Evolutionary conservation across 2,797 vertebrate species (phyloP).

Genomic region (Benthosema pterotum): DNA sequence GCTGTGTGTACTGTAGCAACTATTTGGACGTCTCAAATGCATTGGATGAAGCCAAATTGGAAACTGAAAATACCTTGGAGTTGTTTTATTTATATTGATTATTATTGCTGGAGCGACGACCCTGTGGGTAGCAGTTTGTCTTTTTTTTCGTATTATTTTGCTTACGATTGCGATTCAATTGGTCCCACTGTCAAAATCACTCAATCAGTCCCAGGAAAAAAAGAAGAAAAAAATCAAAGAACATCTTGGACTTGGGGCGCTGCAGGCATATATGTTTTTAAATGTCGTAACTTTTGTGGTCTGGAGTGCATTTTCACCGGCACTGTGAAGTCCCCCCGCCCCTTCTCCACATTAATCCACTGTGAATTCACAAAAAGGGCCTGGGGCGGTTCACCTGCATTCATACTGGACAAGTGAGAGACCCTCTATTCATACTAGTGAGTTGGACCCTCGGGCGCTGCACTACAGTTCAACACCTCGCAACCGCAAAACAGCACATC

Average conservation of each 20-base stretch:
- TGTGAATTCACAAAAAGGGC: constrained; percentile 30
- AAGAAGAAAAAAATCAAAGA: constrained; percentile 30
- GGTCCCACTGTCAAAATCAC: constrained; percentile 50
- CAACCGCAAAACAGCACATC: constrained; percentile 50
- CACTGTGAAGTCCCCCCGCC: constrained; percentile 48
- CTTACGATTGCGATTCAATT: constrained; percentile 28
- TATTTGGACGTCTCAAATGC: no score
- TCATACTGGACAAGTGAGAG: constrained; percentile 10
- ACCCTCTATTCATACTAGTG: constrained; percentile 12
- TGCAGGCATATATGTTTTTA: no score
- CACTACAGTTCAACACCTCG: constrained; percentile 47
- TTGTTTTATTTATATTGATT: constrained; percentile 37
- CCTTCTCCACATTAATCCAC: constrained; percentile 62
- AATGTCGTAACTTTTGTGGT: not conserved
- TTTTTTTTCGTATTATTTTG: no score
- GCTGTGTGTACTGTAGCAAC: no score
- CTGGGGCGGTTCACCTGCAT: constrained; percentile 64
- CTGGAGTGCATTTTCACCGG: constrained; percentile 24
- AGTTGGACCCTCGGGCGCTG: constrained; percentile 46
- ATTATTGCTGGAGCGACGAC: constrained; percentile 15
- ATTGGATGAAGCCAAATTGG: constrained; percentile 21
- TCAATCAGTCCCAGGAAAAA: constrained; percentile 59
- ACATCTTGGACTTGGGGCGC: no score
- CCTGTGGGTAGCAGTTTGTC: constrained; percentile 11
- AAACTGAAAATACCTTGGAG: constrained; percentile 26